Conservation (phyloP, 2,888 invertebrate species). For the Andrena bicolor region DNA sequence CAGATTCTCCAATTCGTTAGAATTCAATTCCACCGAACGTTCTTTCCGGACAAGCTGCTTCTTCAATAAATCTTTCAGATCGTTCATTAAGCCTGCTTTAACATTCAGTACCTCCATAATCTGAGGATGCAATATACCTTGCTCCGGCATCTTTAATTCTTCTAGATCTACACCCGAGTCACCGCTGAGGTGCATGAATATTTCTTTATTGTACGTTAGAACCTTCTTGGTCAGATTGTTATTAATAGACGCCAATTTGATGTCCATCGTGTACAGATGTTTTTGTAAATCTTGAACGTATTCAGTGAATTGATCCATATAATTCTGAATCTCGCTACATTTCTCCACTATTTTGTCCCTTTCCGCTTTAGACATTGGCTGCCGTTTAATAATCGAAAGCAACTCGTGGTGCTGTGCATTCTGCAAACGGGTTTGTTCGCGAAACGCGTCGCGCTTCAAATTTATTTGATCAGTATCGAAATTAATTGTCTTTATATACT, state of each 20-base stretch:
- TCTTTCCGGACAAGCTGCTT: constrained; percentile 51
- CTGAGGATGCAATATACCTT: constrained; percentile 65
- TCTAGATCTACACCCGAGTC: constrained; percentile 67
- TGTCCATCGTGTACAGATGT: constrained; percentile 77
- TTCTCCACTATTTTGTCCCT: constrained; percentile 74
- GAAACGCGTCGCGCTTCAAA: constrained; percentile 56
- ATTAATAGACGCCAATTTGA: constrained; percentile 75
- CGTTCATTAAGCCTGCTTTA: constrained; percentile 60
- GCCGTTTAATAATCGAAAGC: constrained; percentile 70
- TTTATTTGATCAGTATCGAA: constrained; percentile 70
- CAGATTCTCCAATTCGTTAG: constrained; percentile 64
- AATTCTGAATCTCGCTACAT: constrained; percentile 74
- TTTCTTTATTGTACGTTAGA: constrained; percentile 78
- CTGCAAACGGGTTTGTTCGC: constrained; percentile 65
- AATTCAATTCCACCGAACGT: constrained; percentile 46
- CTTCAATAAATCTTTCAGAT: constrained; percentile 60
- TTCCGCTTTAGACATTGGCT: constrained; percentile 76
- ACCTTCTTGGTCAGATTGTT: constrained; percentile 76
- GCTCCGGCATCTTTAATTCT: constrained; percentile 77
- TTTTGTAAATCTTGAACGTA: constrained; percentile 79
- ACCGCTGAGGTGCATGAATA: constrained; percentile 72
- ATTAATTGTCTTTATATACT: constrained; percentile 57
- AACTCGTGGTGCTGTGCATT: constrained; percentile 67
- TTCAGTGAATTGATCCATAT: constrained; percentile 74
- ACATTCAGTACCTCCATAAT: constrained; percentile 66